Base-by-base conservation (phyloP, 2,797 vertebrate genomes). In the Hyperoplus lanceolatus region DNA sequence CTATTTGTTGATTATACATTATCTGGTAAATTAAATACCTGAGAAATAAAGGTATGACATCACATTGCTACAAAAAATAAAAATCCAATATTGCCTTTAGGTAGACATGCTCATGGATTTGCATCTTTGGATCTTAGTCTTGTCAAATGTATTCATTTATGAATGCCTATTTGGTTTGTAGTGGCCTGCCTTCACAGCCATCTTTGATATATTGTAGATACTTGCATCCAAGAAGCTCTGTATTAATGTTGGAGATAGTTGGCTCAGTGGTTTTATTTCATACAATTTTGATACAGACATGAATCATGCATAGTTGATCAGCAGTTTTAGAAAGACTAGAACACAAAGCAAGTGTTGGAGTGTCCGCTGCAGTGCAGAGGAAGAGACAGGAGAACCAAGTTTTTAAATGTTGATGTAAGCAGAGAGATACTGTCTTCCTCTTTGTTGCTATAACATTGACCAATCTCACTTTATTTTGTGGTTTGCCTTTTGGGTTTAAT, bases 401-500 rank as follows among this genome's bases (percentile, higher is more conserved):
- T 70, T 70, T 58, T 59, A 21, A 56, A 56, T 15, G 38, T 36
- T 58, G 73, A 41, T 64, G 39, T 66, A 60, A 43, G 29, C 57
- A 38, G 45, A 10, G 49, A 16, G 43, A 50, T 36, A 18, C 10
- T 1, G 8, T 64, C 41, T 53, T 41, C 39, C 45, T 55, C 38
- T 42, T 59, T 62, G 66, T 84, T 84, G 71, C 77, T 61, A 14
- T 54, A 74, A 65, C 70, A 7, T 67, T 14, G 9, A n/a, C 68
- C 60, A 63, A 64, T 63, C 72, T 4, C 59, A 3, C 49, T 70
- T 62, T 4, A 36, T 65, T 70, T 56, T 29, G 5, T 2, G 49
- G 10, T 67, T 64, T 38, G 13, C 63, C 12, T 46, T 13, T 10
- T 18, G 56, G 68, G 48, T 81, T 79, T 12, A 6, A 59, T 75